Base-by-base conservation (phyloP, 2,797 vertebrate species). In the Babyrousa celebensis region DNA sequence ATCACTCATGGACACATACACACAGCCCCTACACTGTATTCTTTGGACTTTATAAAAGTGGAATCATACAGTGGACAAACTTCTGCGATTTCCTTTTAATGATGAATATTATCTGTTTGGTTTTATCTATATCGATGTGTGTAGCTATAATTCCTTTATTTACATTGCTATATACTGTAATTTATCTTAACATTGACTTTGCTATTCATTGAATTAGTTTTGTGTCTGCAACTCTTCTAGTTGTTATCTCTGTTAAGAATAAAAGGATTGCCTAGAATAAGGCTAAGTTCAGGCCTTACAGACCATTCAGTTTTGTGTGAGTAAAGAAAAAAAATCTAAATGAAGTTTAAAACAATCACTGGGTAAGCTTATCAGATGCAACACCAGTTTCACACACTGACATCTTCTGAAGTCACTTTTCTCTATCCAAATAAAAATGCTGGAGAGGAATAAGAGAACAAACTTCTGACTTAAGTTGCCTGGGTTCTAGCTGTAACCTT, bases 31-130 rank as follows among this genome's bases (percentile, higher is more conserved):
- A 74, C 0, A 52, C 8, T 78, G 17, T 52, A n/a, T 71, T 80
- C 48, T 70, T 65, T 68, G 2, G 92, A 71, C 43, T 85, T 84
- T 67, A 60, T 4, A 36, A 63, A 89, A 79, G 25, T 74, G 2
- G 20, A 71, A 36, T 20, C 36, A 71, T 54, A 70, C 17, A 70
- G 10, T 62, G 5, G 85, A 54, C 8, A 86, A 85, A 75, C n/a
- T 77, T 95, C 20, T 56, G 12, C 12, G 89, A 58, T 72, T 89
- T 77, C 40, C 12, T 90, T 86, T 79, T 54, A 79, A 80, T 79
- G 6, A 48, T 67, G 12, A 96, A 68, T n/a, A 90, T 77, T 40
- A 29, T 79, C 67, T n/a, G 17, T 80, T 62, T 79, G 18, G 8
- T 40, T 7, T 23, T 82, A 89, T 43, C 43, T 63, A 29, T 72